Base-by-base conservation (phyloP, 2,888 invertebrate genomes). In the Ormia ochracea region DNA sequence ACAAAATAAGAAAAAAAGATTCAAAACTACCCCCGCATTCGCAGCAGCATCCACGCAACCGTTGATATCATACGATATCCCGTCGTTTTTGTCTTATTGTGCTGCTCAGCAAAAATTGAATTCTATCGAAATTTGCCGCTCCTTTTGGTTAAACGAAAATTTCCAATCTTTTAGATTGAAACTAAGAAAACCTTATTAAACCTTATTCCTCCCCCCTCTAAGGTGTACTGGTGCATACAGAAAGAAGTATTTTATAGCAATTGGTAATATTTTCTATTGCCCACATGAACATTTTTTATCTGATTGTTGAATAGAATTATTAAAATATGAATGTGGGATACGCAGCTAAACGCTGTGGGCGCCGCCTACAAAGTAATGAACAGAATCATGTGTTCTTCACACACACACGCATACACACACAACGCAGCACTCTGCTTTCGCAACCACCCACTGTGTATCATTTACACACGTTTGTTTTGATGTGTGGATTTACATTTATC, bases 81-180 rank as follows among this genome's bases (percentile, higher is more conserved):
- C 23, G 54, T 43, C 31, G 41, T 41, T 74, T 45, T 19, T 31
- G 48, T 41, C 21, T n/a, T 52, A 48, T 43, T 50, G 81, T 38
- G 78, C 66, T 79, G 72, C 80, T 82, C 78, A 69, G 79, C 68
- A 73, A 78, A 82, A 81, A 78, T 81, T 68, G 3, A 21, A 23
- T 21, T 41, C 31, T 56, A 66, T 75, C 41, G 3, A 61, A 48
- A 68, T 78, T 80, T 72, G 50, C 83, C 81, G 83, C 77, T 83
- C 82, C 80, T 80, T 78, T 78, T 69, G 74, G 52, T 78, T 78
- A 19, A 72, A 76, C 66, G 45, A 54, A 56, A 84, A 85, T 78
- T 87, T 85, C 84, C 85, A 86, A 85, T 86, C 85, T 85, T 74
- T 82, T 78, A 75, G 83, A 82, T 77, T 82, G 80, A 68, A 50